Base-by-base conservation (phyloP, 1,140 invertebrate species). In the Nasonia longicornis region DNA sequence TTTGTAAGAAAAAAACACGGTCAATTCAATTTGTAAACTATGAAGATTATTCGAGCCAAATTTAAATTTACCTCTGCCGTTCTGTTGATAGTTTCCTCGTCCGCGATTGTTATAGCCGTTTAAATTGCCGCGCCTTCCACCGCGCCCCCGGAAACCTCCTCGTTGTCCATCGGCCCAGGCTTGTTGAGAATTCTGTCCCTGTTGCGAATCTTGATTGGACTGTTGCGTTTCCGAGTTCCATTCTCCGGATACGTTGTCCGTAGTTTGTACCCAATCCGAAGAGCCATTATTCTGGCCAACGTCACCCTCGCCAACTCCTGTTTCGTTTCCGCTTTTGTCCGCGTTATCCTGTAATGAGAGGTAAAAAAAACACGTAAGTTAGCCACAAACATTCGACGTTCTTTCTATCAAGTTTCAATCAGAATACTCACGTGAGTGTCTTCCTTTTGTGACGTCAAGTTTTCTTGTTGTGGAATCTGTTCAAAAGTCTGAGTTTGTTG, bases 81-180 rank as follows among this genome's bases (percentile, higher is more conserved):
- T 90, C 84, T 90, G 89, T 76, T 90, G 89, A 71, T 89, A 90
- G 74, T 86, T 87, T 45, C 86, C 84, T 11, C 84, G 81, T n/a
- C 85, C 87, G 84, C 89, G 85, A 38, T 89, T 86, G 79, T 86
- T 86, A 74, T 90, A 91, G 16, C 87, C 88, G 76, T 91, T 91
- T n/a, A 88, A 76, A 72, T 86, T 89, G 14, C 87, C 87, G n/a
- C 89, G 85, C 67, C 89, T 87, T 52, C 87, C 84, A n/a, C 89
- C 89, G 12, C 89, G 87, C 35, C 88, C 87, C 81, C 89, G 86
- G 67, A 88, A 91, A 77, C 87, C 86, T 16, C 10, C 14, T 20
- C 89, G 85, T 67, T 88, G 89, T 76, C 88, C 87, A 63, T 90
- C 88, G 26, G 87, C 87, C 89, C 90, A 90, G 42, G 81, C 72